Evolutionary conservation across 2,113 vertebrate species (phyloP).

Genomic region (Rhea americana): DNA sequence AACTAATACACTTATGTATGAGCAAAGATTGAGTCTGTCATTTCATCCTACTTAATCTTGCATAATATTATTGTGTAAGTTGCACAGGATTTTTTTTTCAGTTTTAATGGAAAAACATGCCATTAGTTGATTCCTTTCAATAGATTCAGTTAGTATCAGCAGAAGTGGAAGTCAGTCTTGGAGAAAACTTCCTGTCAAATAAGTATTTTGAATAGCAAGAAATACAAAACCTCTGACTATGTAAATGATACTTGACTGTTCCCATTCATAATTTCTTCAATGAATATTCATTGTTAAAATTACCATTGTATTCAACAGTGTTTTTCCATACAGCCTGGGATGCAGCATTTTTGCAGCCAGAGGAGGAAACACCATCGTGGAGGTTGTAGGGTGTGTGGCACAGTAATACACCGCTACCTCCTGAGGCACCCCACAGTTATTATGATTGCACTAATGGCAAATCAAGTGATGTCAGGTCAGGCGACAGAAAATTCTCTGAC

Average conservation of each 20-base stretch:
- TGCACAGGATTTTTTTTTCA: neutral
- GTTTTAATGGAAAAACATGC: neutral
- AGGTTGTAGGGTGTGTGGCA: neutral
- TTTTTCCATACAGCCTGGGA: neutral
- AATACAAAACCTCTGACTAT: neutral
- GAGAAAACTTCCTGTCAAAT: neutral
- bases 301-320: neutral
- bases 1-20: fast-evolving
- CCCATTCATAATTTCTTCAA: neutral
- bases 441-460: neutral
- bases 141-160: neutral
- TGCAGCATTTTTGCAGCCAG: neutral
- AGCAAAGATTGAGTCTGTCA: neutral
- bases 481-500: neutral
- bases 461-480: neutral
- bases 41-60: neutral
- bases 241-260: neutral
- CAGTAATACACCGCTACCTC: neutral
- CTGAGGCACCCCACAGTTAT: neutral
- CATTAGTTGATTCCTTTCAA: neutral
- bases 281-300: neutral
- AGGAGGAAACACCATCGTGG: fast-evolving
- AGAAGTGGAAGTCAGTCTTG: neutral
- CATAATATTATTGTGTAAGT: neutral
- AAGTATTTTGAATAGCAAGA: neutral